Base-by-base conservation (phyloP, 1,140 invertebrate genomes). In the Philopotamus ludificatus region DNA sequence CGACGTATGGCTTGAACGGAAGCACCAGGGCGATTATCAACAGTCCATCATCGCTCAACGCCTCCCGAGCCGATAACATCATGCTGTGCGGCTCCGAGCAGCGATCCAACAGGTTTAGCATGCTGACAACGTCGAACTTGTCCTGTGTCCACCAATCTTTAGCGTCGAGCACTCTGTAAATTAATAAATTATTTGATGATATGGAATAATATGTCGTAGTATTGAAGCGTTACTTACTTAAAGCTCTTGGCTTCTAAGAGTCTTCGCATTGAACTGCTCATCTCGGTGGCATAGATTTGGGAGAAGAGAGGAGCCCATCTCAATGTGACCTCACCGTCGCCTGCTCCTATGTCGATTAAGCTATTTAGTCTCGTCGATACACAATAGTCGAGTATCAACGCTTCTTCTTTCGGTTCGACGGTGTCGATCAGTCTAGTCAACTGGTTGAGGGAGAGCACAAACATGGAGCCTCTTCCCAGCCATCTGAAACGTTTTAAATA, bases 1-100 rank as follows among this genome's bases (percentile, higher is more conserved):
- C 95, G 0, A 97, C 94, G 75, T 94, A 97, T 8, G 93, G 91
- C 67, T 85, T 87, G 75, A 94, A 92, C 10, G 95, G 95, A 39
- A 97, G 78, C 0, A 97, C 94, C 0, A 96, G 76, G 0, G 94
- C 93, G 0, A 97, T 75, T 10, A 97, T 72, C 0, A 94, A 77
- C 3, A 84, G 77, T 2, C 93, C 93, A 47, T 82, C 82, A 1
- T 85, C 83, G 39, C 82, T 79, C n/a, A 96, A 75, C 1, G 85
- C 82, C 4, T 75, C 73, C 49, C 80, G 83, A 1, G 94, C 89
- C 66, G 88, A 77, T 23, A 81, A 77, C 25, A 97, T 79, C 67
- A 98, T 82, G 21, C 82, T 84, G 21, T 88, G 74, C 0, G 95
- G 94, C 55, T 82, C 82, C 73, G 89, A 89, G 81, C 94, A 96